Evolutionary conservation across 2,797 vertebrate species (phyloP).

Genomic region (Mus caroli): DNA sequence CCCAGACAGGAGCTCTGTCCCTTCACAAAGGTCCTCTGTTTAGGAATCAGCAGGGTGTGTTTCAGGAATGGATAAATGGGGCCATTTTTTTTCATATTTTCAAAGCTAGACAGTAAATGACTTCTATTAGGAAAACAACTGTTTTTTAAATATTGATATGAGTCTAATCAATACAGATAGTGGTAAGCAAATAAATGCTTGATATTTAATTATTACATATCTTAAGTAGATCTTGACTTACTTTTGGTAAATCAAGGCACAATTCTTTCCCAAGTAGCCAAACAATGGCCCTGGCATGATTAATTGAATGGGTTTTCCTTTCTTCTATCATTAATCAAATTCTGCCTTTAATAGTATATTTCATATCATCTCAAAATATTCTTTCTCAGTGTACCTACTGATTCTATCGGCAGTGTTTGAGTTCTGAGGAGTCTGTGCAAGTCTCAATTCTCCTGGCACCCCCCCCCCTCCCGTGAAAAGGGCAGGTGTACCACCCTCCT

Average conservation of each 20-base stretch:
- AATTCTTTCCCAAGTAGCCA: neutral
- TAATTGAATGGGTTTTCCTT: conserved; percentile 45
- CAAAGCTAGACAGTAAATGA: neutral
- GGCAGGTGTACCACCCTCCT: neutral
- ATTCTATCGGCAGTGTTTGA: neutral
- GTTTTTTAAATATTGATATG: conserved; percentile 7
- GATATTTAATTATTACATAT: conserved; percentile 22
- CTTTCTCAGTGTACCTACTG: neutral
- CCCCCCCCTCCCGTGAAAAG: neutral
- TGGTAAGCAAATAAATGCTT: conserved; percentile 57
- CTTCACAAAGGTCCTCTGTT: neutral
- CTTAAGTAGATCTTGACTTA: conserved; percentile 47
- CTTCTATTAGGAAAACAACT: conserved; percentile 12
- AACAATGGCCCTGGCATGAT: neutral
- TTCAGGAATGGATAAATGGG: conserved; percentile 18
- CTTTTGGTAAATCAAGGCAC: conserved; percentile 38
- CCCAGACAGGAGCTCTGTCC: neutral
- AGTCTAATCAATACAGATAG: conserved; percentile 24
- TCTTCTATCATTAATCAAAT: conserved; percentile 27
- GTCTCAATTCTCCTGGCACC: neutral
- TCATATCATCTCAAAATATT: neutral
- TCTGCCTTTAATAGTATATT: conserved; percentile 19
- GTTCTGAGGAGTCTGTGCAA: neutral
- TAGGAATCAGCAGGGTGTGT: neutral
- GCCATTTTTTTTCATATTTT: conserved; percentile 31